phyloP scores from a whole-genome alignment of 2,113 vertebrate genomes.

The Cinclus mexicanus region DNA sequence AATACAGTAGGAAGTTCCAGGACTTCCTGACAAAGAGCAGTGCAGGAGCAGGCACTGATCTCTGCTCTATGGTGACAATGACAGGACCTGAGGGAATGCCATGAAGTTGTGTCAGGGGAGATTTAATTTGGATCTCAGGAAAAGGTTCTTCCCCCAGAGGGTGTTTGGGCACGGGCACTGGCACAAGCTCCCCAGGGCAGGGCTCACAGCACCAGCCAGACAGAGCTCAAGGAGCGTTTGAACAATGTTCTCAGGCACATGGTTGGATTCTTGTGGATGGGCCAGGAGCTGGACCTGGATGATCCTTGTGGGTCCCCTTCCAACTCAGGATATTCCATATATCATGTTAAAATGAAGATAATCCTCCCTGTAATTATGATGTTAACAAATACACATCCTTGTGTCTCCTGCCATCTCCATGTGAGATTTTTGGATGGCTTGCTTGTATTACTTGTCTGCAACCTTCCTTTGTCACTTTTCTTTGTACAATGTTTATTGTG shows the following conservation, averaged over 20 bases:
- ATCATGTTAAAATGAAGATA: neutral
- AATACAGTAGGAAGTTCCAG: neutral
- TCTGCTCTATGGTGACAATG: neutral
- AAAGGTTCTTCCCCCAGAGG: neutral
- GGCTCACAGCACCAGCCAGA: neutral
- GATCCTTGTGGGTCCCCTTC: neutral
- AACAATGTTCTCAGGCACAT: accelerated
- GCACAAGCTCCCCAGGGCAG: neutral
- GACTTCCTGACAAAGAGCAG: neutral
- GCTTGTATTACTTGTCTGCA: neutral
- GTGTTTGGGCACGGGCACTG: neutral
- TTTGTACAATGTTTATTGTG: neutral
- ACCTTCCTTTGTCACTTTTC: neutral
- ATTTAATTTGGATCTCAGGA: neutral
- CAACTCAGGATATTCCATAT: neutral
- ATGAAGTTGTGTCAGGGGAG: neutral
- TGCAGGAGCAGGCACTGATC: neutral
- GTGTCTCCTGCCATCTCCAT: neutral
- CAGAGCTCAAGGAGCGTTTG: neutral
- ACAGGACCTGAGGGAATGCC: accelerated
- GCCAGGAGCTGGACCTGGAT: neutral
- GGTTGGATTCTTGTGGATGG: neutral
- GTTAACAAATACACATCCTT: neutral
- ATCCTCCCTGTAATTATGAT: neutral
- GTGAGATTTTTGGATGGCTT: neutral